Conservation (phyloP, 2,113 vertebrate genomes). For the Dasyornis broadbenti region DNA sequence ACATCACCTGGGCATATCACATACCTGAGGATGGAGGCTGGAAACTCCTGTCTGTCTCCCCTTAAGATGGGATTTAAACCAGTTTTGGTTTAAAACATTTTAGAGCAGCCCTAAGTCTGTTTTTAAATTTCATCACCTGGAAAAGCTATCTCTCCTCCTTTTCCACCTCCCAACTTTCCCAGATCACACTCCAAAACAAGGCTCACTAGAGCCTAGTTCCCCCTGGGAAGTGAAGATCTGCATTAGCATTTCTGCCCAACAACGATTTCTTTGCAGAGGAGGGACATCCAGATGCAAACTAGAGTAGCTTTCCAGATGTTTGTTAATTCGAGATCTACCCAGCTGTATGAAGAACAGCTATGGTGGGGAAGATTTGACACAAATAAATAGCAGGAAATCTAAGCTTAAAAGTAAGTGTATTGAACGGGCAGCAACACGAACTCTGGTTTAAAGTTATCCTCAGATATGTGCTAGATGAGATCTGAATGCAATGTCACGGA, state of each 20-base stretch:
- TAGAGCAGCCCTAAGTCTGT: neutral
- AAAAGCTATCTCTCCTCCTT: neutral
- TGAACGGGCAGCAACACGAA: neutral
- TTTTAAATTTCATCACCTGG: neutral
- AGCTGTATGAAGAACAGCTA: neutral
- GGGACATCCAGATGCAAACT: neutral
- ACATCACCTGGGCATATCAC: neutral
- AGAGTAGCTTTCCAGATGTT: neutral
- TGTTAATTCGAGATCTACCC: neutral
- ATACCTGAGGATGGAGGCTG: neutral
- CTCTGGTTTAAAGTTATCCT: neutral
- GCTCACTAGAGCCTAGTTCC: rapidly evolving
- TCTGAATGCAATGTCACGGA: neutral
- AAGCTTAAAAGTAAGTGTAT: neutral
- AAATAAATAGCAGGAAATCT: neutral
- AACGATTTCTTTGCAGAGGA: neutral
- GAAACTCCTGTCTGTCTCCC: neutral
- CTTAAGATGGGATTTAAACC: neutral
- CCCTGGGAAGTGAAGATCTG: neutral
- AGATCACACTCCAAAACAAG: neutral
- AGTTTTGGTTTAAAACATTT: neutral
- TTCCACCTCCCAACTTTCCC: neutral
- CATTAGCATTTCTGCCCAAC: neutral
- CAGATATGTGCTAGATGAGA: neutral
- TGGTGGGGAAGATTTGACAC: neutral